Conservation (phyloP, 1,140 invertebrate species). For the Drosophila ironensis region DNA sequence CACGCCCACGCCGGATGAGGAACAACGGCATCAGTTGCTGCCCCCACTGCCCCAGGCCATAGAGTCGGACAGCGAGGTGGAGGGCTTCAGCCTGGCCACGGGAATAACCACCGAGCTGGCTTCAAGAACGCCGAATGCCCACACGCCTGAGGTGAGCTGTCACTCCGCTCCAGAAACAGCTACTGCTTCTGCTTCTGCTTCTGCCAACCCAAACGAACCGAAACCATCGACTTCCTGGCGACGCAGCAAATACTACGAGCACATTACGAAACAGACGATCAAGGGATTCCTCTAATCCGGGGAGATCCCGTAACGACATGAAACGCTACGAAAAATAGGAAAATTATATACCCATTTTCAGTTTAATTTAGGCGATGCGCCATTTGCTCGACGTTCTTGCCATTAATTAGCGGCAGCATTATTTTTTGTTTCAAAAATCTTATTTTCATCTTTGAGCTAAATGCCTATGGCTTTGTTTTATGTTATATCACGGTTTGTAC, state of each 20-base stretch:
- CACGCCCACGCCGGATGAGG: conserved; percentile 70
- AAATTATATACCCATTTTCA: conserved; percentile 13
- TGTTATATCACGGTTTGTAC: background rate
- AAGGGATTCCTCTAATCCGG: conserved; percentile 80
- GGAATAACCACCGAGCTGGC: conserved; percentile 50
- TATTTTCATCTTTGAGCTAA: conserved; percentile 59
- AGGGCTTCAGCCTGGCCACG: conserved; percentile 48
- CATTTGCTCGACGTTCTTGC: conserved; percentile 66
- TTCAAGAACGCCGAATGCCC: conserved; percentile 42
- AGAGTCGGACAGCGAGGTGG: conserved; percentile 76
- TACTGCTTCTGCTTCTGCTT: conserved; percentile 18
- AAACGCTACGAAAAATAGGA: background rate
- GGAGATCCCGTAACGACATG: conserved; percentile 3
- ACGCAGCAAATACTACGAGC: conserved; percentile 82
- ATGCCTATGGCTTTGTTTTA: conserved; percentile 3
- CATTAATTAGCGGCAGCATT: conserved; percentile 51
- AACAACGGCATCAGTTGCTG: conserved; percentile 34
- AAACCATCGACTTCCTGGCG: conserved; percentile 71
- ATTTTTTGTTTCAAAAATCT: conserved; percentile 34
- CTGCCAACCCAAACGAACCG: conserved; percentile 44
- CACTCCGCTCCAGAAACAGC: conserved; percentile 21
- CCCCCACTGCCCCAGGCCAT: conserved; percentile 47
- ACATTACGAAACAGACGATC: conserved; percentile 83
- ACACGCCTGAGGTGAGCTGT: conserved; percentile 77
- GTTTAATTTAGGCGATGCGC: conserved; percentile 63